Conservation (phyloP, 2,797 vertebrate genomes). For the Acestrorhynchus altus region DNA sequence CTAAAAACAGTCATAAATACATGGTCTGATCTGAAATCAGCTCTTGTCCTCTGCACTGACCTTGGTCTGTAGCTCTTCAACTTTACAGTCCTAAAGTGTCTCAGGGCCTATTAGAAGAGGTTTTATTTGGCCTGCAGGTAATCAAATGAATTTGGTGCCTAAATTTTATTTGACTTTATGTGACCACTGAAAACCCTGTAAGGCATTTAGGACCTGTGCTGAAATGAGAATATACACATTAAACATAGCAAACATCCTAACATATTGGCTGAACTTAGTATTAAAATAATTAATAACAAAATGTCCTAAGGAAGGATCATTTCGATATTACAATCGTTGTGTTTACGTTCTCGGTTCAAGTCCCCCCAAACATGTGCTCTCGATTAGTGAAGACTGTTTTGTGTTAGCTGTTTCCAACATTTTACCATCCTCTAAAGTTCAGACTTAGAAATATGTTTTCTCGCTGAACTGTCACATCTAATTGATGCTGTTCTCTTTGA, state of each 20-base stretch:
- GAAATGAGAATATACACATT: not conserved
- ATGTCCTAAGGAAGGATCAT: not conserved
- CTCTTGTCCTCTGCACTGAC: too few species aligned
- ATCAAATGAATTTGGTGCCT: not conserved
- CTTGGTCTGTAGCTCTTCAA: not conserved
- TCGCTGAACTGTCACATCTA: not conserved
- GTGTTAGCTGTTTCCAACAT: slow-evolving; percentile 54
- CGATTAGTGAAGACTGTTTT: slow-evolving; percentile 69
- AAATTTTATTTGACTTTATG: not conserved
- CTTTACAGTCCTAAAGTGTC: not conserved
- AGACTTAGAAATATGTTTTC: not conserved
- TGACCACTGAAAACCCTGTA: not conserved
- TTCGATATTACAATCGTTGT: slow-evolving; percentile 6
- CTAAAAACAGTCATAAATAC: too few species aligned
- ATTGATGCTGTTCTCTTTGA: not conserved
- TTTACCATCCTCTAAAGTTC: slow-evolving; percentile 12
- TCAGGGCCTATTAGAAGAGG: not conserved
- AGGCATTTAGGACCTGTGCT: not conserved
- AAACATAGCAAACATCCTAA: not conserved
- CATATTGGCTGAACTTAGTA: slow-evolving; percentile 3
- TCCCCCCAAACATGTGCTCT: slow-evolving; percentile 65
- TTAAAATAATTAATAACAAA: not conserved
- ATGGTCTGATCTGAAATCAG: too few species aligned
- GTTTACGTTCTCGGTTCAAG: slow-evolving; percentile 51
- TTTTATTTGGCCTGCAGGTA: slow-evolving; percentile 12